phyloP scores from a whole-genome alignment of 2,888 invertebrate genomes.

The Pristionchus maxplancki region DNA sequence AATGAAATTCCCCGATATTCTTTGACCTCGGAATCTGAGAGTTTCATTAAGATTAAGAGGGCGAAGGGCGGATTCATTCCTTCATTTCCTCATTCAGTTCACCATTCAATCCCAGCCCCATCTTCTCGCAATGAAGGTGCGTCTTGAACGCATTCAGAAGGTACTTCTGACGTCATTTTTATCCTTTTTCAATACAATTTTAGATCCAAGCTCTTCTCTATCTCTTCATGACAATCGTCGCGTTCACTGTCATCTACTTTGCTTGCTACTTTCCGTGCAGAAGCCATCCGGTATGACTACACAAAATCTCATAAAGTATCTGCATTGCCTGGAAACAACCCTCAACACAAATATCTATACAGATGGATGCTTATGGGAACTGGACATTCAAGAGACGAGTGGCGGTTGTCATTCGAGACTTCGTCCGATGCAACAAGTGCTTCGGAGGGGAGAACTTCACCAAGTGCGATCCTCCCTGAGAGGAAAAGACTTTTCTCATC shows the following conservation, averaged over 20 bases:
- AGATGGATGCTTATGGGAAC: background rate
- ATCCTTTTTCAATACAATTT: too few relatives aligned
- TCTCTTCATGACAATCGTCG: background rate
- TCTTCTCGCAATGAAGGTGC: background rate
- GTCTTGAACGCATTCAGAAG: background rate
- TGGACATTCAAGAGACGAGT: background rate
- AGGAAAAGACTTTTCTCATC: too few relatives aligned
- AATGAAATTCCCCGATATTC: background rate
- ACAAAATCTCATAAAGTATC: too few relatives aligned
- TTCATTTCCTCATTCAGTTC: background rate
- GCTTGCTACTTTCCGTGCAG: background rate
- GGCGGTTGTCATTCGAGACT: background rate
- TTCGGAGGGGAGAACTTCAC: slow-evolving; percentile 4
- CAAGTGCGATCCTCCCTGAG: background rate
- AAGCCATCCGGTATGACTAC: background rate
- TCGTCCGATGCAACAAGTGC: background rate
- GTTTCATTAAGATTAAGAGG: background rate
- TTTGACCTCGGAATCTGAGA: background rate
- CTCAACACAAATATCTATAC: background rate
- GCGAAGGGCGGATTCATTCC: background rate
- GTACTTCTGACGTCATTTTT: too few relatives aligned
- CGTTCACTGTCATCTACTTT: background rate
- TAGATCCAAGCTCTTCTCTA: background rate
- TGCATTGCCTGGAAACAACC: too few relatives aligned
- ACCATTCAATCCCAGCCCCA: too few relatives aligned